Conservation (phyloP, 23 tunicate genomes). For the Ciona savignyi region DNA sequence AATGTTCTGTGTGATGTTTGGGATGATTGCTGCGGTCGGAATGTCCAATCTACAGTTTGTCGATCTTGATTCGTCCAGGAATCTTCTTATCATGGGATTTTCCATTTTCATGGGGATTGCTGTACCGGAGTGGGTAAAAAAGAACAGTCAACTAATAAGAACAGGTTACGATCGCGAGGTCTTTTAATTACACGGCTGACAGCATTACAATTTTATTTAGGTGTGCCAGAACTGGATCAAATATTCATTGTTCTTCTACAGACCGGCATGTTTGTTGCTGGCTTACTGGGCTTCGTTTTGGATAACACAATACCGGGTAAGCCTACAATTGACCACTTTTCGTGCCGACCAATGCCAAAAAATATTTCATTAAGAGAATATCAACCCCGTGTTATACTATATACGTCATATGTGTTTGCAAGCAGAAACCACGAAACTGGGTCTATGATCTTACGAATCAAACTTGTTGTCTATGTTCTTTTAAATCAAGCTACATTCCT, state of each 20-base stretch:
- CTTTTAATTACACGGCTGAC: too few relatives aligned
- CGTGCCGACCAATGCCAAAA: too few relatives aligned
- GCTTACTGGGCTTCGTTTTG: conserved; percentile 33
- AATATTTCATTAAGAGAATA: too few relatives aligned
- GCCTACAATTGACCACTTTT: too few relatives aligned
- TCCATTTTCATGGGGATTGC: conserved; percentile 63
- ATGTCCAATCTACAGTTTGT: conserved; percentile 52
- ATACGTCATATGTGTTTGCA: too few relatives aligned
- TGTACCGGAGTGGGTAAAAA: conserved; percentile 55
- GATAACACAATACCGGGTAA: conserved; percentile 83
- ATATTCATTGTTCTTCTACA: conserved; percentile 34
- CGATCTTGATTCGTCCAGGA: conserved; percentile 58
- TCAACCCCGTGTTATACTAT: too few relatives aligned
- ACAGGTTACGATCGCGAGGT: too few relatives aligned
- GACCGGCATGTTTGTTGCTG: conserved; percentile 60
- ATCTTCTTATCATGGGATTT: conserved; percentile 69
- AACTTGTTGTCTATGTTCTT: too few relatives aligned
- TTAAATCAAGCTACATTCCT: too few relatives aligned
- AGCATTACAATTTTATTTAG: conserved; percentile 2
- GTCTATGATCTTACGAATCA: too few relatives aligned
- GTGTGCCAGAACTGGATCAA: conserved; percentile 39
- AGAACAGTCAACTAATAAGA: conserved; percentile 14
- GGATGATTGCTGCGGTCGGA: conserved; percentile 76
- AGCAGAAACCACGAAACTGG: too few relatives aligned
- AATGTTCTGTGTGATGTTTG: conserved; percentile 68